Evolutionary conservation across 1,140 invertebrate genomes (phyloP), one percentile per base, ranked within the genome.

Genomic region (Anagrus nilaparvatae): DNA sequence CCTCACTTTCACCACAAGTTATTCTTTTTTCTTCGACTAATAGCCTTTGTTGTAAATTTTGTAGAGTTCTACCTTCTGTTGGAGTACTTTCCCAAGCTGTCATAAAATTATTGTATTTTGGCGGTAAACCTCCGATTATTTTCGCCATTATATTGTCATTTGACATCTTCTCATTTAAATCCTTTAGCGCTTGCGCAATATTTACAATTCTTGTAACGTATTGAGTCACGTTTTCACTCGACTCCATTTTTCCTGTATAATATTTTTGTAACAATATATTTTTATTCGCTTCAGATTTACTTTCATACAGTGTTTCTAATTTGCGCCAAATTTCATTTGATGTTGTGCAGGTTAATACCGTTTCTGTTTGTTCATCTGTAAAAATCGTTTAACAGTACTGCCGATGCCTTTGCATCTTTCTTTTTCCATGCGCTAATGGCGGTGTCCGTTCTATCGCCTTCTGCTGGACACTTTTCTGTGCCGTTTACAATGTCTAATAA

Each of bases 271-370:
- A 13, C 24, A 47, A 25, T 6, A 36, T 21, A 33, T 44, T 12
- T 40, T 47, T 37, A 12, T 37, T 2, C 10, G 35, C 25, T 4
- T 13, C 35, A 2, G 35, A 25, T 47, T 14, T 39, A 34, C 47
- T 44, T 17, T 47, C 45, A 21, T 50, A 35, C 3, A 47, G 39
- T 7, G 20, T 30, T 13, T 10, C 21, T 9, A 50, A 24, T 20
- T 36, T 18, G n/a, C 37, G 38, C 48, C 48, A 47, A 38, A 50
- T 50, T 41, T 38, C 38, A 17, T 43, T 47, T 5, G 49, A 28
- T 18, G 42, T 43, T 24, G 14, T 14, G 28, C 49, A 48, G 4
- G 40, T 37, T 1, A 48, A 18, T 6, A 51, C 16, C 7, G 24
- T 35, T 5, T 38, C 24, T 19, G 40, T 23, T 33, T 48, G 42